These are phyloP conservation scores for Aythya baeri DNA, from an alignment of 2,113 vertebrate genomes.

Conservation along the genomic window DNA sequence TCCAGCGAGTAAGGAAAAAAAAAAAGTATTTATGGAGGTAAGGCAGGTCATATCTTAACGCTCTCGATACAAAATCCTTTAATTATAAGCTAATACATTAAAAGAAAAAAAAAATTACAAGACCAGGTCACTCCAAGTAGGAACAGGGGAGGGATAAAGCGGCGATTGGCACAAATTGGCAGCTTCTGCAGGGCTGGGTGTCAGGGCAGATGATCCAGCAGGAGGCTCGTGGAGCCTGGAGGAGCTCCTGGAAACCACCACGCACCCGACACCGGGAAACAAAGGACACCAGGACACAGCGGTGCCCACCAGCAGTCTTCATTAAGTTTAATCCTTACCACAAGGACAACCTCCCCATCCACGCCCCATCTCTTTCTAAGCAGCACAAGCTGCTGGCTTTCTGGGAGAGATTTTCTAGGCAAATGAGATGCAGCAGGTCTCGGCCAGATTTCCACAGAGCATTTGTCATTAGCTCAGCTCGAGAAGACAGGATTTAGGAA, in stretches of 20 bases:
- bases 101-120: background rate
- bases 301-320: slow-evolving; percentile 49
- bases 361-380: background rate
- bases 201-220: background rate
- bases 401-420: slow-evolving; percentile 47
- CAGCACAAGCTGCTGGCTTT: slow-evolving; percentile 29
- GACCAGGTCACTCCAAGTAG: background rate
- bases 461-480: slow-evolving; percentile 55
- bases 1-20: background rate
- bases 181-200: slow-evolving; percentile 14
- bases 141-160: slow-evolving; percentile 26
- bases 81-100: slow-evolving; percentile 32
- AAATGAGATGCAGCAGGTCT: slow-evolving; percentile 71
- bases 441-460: slow-evolving; percentile 51
- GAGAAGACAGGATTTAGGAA: slow-evolving; percentile 35
- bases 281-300: slow-evolving; percentile 14
- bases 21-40: slow-evolving; percentile 47
- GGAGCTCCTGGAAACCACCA: background rate
- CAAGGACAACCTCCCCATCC: slow-evolving; percentile 1
- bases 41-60: slow-evolving; percentile 8
- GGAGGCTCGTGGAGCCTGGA: background rate
- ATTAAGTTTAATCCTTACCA: slow-evolving; percentile 49
- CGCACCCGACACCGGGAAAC: slow-evolving; percentile 4
- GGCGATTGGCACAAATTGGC: slow-evolving; percentile 34
- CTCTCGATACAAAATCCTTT: slow-evolving; percentile 30